Conservation (phyloP, 2,888 invertebrate genomes). For the Lordiphosa andalusiaca region DNA sequence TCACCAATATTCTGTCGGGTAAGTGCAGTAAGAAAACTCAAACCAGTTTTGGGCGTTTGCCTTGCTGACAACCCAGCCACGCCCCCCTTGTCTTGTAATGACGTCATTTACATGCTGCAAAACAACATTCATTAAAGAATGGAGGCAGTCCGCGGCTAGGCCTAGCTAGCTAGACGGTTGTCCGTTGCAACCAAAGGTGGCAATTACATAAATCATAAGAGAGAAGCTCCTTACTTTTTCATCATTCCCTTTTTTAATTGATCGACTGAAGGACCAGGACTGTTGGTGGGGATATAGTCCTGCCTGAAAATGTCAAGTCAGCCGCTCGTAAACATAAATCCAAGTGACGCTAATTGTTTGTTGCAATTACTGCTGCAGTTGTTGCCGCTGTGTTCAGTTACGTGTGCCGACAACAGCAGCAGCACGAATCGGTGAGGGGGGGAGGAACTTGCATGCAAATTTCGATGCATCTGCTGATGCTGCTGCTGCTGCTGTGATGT, state of each 20-base stretch:
- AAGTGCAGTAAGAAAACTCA: too few relatives aligned
- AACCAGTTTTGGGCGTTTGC: too few relatives aligned
- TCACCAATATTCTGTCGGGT: too few relatives aligned
- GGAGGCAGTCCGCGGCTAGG: conserved; percentile 5
- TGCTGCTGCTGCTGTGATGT: conserved; percentile 20
- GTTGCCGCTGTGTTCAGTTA: conserved; percentile 46
- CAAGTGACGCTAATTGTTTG: conserved; percentile 75
- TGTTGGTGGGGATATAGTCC: conserved; percentile 1
- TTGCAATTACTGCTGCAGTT: conserved; percentile 74
- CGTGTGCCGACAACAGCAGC: conserved; percentile 58
- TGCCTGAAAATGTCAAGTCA: conserved; percentile 42
- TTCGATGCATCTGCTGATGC: conserved; percentile 49
- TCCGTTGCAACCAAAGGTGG: neutral
- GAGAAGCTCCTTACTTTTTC: too few relatives aligned
- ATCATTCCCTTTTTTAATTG: conserved; percentile 37
- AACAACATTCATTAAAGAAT: conserved; percentile 20
- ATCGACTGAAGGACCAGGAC: conserved; percentile 24
- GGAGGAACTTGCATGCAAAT: conserved; percentile 60
- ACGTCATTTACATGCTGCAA: conserved; percentile 31
- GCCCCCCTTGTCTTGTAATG: conserved; percentile 30
- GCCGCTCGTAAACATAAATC: conserved; percentile 68
- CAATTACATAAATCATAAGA: conserved; percentile 5
- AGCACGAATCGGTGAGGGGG: conserved; percentile 7
- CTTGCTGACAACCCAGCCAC: conserved; percentile 23
- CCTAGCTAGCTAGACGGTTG: neutral